A percentile compares a stretch with the other conserved stretches of the same genome.
Evolutionary conservation across 2,113 vertebrate genomes (phyloP).

Genomic region (Dinomys branickii): DNA sequence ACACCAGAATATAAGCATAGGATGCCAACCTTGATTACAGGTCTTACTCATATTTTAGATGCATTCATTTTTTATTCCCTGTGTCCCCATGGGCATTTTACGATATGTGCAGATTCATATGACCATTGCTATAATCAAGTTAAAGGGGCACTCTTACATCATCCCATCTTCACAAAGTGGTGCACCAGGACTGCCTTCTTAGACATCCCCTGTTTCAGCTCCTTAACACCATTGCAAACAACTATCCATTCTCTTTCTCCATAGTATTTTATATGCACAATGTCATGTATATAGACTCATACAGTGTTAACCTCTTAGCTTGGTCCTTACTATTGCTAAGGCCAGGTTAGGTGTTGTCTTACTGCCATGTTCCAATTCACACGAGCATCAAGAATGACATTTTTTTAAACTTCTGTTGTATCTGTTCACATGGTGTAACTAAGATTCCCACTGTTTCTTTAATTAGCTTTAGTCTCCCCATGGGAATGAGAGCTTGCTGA

Average conservation of each 20-base stretch:
- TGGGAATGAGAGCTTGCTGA: not conserved
- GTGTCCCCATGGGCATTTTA: not conserved
- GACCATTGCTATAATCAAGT: not conserved
- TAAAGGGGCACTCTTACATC: not conserved
- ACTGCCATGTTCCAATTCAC: not conserved
- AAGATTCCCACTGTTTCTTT: constrained; percentile 16
- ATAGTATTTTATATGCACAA: not conserved
- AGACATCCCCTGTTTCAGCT: not conserved
- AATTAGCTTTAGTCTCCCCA: not conserved
- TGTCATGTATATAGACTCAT: not conserved
- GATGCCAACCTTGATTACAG: not conserved
- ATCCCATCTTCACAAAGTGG: not conserved
- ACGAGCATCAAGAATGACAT: not conserved
- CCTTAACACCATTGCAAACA: not conserved
- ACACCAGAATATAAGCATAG: not conserved
- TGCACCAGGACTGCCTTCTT: not conserved
- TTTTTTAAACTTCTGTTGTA: not conserved
- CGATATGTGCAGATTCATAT: not conserved
- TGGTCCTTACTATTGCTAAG: not conserved
- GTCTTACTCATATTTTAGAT: not conserved
- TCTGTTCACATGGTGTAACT: not conserved
- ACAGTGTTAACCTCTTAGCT: not conserved
- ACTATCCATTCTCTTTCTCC: not conserved
- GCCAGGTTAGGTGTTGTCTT: not conserved
- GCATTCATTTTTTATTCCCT: not conserved